Percentiles rank a stretch among this genome's conserved stretches.
Evolutionary conservation across 2,113 vertebrate genomes (phyloP).

Genomic region (Micronisus gabar): DNA sequence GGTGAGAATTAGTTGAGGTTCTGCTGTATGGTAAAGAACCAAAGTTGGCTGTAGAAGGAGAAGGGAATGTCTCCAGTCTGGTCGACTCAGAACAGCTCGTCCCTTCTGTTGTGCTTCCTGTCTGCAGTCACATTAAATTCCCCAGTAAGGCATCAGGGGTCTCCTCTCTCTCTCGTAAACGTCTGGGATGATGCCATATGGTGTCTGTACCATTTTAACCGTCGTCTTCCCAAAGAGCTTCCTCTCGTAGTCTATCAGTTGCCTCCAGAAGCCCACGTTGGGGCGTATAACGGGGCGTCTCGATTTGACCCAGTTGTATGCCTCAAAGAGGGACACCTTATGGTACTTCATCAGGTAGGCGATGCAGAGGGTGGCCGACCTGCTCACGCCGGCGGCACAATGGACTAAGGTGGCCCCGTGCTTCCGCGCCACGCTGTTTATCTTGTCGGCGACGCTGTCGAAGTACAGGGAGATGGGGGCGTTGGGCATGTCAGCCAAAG

Average conservation of each 20-base stretch:
- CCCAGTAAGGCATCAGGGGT: constrained; percentile 92
- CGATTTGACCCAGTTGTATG: constrained; percentile 94
- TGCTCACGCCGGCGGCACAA: constrained; percentile 93
- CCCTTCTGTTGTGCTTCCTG: constrained; percentile 23
- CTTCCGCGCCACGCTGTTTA: constrained; percentile 92
- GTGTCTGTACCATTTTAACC: constrained; percentile 96
- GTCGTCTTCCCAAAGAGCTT: constrained; percentile 94
- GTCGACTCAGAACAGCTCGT: neutral
- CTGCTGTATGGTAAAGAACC: constrained; percentile 41
- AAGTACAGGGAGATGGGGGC: constrained; percentile 95
- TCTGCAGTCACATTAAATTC: constrained; percentile 74
- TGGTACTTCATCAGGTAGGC: constrained; percentile 99
- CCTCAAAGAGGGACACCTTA: constrained; percentile 88
- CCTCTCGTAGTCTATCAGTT: constrained; percentile 95
- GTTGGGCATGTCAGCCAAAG: constrained; percentile 92
- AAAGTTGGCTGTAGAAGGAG: constrained; percentile 25
- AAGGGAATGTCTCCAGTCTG: constrained; percentile 9
- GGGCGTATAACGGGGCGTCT: constrained; percentile 91
- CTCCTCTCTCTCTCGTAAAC: constrained; percentile 92
- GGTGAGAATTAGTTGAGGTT: constrained; percentile 43
- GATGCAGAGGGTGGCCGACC: constrained; percentile 93
- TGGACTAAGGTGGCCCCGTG: constrained; percentile 92
- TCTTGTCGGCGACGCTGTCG: constrained; percentile 94
- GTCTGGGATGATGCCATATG: constrained; percentile 91
- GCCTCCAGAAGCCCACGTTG: constrained; percentile 96